Percentiles rank a stretch among this genome's conserved stretches.
phyloP scores from a whole-genome alignment of 2,888 invertebrate genomes.

The Drymonia ruficornis region DNA sequence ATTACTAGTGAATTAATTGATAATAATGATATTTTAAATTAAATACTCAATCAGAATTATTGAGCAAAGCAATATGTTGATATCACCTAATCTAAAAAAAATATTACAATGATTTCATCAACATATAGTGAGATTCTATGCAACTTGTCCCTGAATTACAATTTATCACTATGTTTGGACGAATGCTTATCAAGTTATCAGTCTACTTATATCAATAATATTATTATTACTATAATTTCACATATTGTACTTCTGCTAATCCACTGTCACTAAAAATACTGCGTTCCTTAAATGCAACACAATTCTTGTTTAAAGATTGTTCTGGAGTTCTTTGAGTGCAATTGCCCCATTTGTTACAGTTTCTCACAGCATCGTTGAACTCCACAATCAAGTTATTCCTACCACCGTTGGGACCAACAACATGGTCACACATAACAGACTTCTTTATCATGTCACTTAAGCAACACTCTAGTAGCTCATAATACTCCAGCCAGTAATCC shows the following conservation, averaged over 20 bases:
- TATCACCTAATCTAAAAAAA: not conserved
- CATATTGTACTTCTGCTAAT: constrained; percentile 41
- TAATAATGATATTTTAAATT: too few species aligned
- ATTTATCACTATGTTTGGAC: not conserved
- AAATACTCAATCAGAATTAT: not conserved
- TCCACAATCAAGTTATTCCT: constrained; percentile 87
- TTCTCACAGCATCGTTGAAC: constrained; percentile 86
- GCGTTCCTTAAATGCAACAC: constrained; percentile 78
- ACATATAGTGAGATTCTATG: not conserved
- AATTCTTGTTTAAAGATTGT: constrained; percentile 84
- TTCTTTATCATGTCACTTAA: constrained; percentile 85
- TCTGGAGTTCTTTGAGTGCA: constrained; percentile 79
- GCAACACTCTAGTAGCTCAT: constrained; percentile 90
- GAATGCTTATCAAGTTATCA: not conserved
- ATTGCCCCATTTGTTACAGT: constrained; percentile 80
- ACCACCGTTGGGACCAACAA: constrained; percentile 92
- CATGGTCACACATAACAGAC: constrained; percentile 87
- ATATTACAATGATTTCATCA: not conserved
- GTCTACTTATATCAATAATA: not conserved
- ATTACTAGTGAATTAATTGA: not conserved
- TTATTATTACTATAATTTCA: constrained; percentile 30
- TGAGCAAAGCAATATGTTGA: not conserved
- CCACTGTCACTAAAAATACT: constrained; percentile 55
- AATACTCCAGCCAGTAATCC: constrained; percentile 88
- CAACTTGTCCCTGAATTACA: not conserved